Evolutionary conservation across 2,888 invertebrate genomes (phyloP).

Genomic region (Pseudeuparius sepicola): DNA sequence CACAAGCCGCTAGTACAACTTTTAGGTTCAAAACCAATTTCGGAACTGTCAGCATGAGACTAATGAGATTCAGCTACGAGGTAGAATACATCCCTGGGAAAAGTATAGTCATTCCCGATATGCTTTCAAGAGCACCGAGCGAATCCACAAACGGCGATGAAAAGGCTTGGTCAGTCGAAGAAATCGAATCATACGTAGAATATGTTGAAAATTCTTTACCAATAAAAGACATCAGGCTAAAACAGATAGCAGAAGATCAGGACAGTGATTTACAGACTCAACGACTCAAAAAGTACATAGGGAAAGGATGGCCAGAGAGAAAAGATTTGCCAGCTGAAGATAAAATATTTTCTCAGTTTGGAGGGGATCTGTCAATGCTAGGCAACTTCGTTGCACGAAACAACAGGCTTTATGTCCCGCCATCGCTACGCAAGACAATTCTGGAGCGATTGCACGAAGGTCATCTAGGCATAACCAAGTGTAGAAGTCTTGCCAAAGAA

Average conservation of each 20-base stretch:
- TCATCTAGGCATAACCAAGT: conserved; percentile 8
- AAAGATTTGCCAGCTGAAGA: background rate
- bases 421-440: background rate
- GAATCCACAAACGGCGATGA: background rate
- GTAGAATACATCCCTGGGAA: too few species aligned
- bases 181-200: background rate
- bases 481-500: background rate
- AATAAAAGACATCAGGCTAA: too few species aligned
- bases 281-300: too few species aligned
- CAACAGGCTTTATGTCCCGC: background rate
- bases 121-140: conserved; percentile 6
- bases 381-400: background rate
- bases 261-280: too few species aligned
- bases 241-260: too few species aligned
- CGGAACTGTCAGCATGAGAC: conserved; percentile 27
- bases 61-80: too few species aligned
- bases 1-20: conserved; percentile 33
- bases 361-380: background rate
- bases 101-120: conserved; percentile 2
- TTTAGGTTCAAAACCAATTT: conserved; percentile 30
- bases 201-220: too few species aligned
- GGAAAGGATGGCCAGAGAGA: background rate
- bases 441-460: conserved; percentile 6
- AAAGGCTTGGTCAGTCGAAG: background rate
- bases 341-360: background rate